These are phyloP conservation scores for Fissipunctia ypsillon DNA, from an alignment of 2,888 invertebrate genomes.

Conservation along the genomic window DNA sequence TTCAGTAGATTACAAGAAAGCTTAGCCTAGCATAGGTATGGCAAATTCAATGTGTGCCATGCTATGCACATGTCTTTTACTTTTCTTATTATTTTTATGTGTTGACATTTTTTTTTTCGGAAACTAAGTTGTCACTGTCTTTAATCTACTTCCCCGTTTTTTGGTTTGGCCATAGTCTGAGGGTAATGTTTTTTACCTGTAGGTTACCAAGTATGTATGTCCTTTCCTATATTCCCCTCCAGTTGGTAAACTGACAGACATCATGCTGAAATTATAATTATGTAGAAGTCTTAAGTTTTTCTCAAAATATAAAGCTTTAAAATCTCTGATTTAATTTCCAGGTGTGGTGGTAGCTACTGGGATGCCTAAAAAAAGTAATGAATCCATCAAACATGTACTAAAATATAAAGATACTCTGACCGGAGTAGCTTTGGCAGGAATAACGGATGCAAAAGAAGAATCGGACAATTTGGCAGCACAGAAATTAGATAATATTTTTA, in stretches of 20 bases:
- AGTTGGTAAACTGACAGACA: no score
- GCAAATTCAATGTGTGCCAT: no score
- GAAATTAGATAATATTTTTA: slow-evolving; percentile 91
- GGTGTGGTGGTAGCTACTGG: slow-evolving; percentile 95
- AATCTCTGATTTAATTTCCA: slow-evolving; percentile 79
- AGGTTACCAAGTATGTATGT: not conserved
- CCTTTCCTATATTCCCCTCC: not conserved
- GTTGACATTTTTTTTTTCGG: no score
- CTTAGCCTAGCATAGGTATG: not conserved
- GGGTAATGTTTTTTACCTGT: not conserved
- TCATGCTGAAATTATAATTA: not conserved
- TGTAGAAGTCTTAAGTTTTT: not conserved
- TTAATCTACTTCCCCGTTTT: not conserved
- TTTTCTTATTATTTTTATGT: not conserved
- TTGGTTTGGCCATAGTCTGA: not conserved
- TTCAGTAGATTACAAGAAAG: not conserved
- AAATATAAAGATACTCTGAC: slow-evolving; percentile 89
- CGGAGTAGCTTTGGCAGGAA: slow-evolving; percentile 95
- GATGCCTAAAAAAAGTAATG: slow-evolving; percentile 91
- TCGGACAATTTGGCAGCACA: slow-evolving; percentile 86
- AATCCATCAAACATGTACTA: slow-evolving; percentile 91
- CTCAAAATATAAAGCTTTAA: not conserved
- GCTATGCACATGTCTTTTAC: not conserved
- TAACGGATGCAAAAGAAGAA: slow-evolving; percentile 93
- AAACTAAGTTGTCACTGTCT: not conserved